phyloP scores from a whole-genome alignment of 2,888 invertebrate genomes.

The Cryptocephalus moraei region DNA sequence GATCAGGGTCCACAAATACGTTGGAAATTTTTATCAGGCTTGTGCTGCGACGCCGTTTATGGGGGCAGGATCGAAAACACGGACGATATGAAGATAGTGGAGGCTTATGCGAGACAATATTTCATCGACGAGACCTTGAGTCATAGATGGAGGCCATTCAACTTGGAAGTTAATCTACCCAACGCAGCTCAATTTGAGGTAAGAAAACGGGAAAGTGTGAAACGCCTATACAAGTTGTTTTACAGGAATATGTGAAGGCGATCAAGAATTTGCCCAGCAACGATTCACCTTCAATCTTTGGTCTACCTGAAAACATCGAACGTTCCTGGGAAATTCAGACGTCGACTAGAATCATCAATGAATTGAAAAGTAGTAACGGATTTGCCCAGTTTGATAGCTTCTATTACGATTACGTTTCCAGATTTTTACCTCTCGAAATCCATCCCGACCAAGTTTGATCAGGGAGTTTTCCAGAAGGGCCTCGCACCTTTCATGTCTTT shows the following conservation, averaged over 20 bases:
- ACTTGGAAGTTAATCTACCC: constrained; percentile 41
- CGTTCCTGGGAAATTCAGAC: constrained; percentile 60
- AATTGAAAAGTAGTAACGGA: constrained; percentile 20
- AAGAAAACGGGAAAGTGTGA: constrained; percentile 8
- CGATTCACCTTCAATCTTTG: constrained; percentile 68
- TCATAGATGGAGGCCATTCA: constrained; percentile 49
- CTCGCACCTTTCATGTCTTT: constrained; percentile 61
- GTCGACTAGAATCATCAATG: constrained; percentile 17
- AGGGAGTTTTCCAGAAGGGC: constrained; percentile 46
- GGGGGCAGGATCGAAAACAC: constrained; percentile 76
- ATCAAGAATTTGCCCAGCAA: constrained; percentile 59
- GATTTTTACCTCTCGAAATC: constrained; percentile 13
- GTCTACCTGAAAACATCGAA: constrained; percentile 79
- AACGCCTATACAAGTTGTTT: constrained; percentile 5
- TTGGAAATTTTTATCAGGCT: constrained; percentile 68
- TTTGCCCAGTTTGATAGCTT: not conserved
- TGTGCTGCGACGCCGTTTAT: constrained; percentile 71
- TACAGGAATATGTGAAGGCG: constrained; percentile 54
- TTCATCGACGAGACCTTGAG: constrained; percentile 48
- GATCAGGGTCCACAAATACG: constrained; percentile 37
- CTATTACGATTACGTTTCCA: constrained; percentile 3
- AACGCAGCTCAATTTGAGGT: constrained; percentile 44
- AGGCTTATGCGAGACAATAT: constrained; percentile 55
- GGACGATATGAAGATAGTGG: constrained; percentile 59
- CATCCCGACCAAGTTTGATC: constrained; percentile 16